These are phyloP conservation scores for Burhinus bistriatus DNA, from an alignment of 2,113 vertebrate species.

Conservation along the genomic window DNA sequence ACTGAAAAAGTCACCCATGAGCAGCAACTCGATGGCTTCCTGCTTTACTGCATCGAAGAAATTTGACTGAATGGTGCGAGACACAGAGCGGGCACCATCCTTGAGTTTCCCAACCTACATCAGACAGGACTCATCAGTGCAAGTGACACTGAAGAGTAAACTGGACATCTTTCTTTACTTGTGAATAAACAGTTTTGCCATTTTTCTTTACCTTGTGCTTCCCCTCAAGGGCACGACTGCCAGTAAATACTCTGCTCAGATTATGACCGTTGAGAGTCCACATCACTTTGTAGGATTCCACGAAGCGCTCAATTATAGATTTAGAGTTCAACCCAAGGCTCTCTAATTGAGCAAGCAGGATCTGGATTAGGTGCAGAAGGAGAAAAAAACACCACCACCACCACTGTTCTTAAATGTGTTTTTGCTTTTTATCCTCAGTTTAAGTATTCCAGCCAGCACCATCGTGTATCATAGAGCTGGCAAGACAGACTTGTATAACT, in stretches of 20 bases:
- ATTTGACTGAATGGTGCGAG: slow-evolving; percentile 80
- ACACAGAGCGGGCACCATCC: slow-evolving; percentile 79
- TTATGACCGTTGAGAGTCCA: slow-evolving; percentile 79
- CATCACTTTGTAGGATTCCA: slow-evolving; percentile 79
- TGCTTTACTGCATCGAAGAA: slow-evolving; percentile 79
- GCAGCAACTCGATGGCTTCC: slow-evolving; percentile 77
- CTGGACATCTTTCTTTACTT: neutral
- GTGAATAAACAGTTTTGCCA: neutral
- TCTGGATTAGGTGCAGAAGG: slow-evolving; percentile 41
- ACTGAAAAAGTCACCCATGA: slow-evolving; percentile 73
- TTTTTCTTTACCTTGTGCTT: slow-evolving; percentile 77
- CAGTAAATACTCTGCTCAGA: slow-evolving; percentile 79
- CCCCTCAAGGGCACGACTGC: slow-evolving; percentile 77
- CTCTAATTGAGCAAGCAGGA: slow-evolving; percentile 76
- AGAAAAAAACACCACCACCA: neutral
- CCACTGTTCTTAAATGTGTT: neutral
- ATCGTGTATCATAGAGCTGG: neutral
- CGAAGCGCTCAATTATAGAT: slow-evolving; percentile 74
- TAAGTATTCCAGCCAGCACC: neutral
- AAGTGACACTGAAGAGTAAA: neutral
- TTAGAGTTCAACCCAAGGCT: slow-evolving; percentile 76
- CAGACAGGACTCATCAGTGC: neutral
- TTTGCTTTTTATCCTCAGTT: neutral
- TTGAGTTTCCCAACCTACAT: slow-evolving; percentile 80
- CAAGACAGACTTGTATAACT: neutral